Evolutionary conservation across 2,797 vertebrate genomes (phyloP).

Genomic region (Danionella dracula): DNA sequence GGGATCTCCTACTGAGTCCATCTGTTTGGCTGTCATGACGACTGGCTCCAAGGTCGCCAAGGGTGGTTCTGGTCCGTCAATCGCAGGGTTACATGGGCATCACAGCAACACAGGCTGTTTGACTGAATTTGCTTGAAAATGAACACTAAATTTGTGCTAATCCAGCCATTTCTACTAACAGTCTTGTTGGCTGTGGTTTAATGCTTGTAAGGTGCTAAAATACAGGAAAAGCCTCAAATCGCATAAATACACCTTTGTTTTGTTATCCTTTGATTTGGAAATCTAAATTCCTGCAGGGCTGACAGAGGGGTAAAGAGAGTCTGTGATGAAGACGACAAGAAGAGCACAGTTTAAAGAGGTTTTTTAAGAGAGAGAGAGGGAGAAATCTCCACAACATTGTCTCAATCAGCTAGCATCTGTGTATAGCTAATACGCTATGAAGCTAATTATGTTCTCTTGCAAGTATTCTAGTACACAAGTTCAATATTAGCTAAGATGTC

Average conservation of each 20-base stretch:
- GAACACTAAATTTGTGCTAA: not conserved
- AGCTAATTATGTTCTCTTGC: too few species aligned
- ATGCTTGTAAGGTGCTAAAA: not conserved
- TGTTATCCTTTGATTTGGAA: not conserved
- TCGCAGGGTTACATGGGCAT: constrained; percentile 10
- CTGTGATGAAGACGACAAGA: constrained; percentile 18
- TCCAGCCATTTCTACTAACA: not conserved
- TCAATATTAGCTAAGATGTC: too few species aligned
- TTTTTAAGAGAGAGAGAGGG: not conserved
- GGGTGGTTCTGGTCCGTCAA: constrained; percentile 19
- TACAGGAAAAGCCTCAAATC: not conserved
- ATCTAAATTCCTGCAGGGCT: constrained; percentile 8
- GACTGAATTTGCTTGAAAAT: not conserved
- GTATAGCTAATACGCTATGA: not conserved
- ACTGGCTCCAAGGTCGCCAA: constrained; percentile 4
- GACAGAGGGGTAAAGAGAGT: constrained; percentile 24
- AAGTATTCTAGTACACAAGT: too few species aligned
- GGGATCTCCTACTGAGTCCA: constrained; percentile 39
- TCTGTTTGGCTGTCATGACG: constrained; percentile 28
- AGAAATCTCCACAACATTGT: not conserved
- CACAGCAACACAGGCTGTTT: not conserved
- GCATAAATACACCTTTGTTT: not conserved
- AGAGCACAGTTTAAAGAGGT: not conserved
- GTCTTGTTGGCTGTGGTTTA: not conserved
- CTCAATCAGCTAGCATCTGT: not conserved